Evolutionary conservation across 2,113 vertebrate genomes (phyloP), one percentile per base, ranked within the genome.

Genomic region (Paradoxurus hermaphroditus): DNA sequence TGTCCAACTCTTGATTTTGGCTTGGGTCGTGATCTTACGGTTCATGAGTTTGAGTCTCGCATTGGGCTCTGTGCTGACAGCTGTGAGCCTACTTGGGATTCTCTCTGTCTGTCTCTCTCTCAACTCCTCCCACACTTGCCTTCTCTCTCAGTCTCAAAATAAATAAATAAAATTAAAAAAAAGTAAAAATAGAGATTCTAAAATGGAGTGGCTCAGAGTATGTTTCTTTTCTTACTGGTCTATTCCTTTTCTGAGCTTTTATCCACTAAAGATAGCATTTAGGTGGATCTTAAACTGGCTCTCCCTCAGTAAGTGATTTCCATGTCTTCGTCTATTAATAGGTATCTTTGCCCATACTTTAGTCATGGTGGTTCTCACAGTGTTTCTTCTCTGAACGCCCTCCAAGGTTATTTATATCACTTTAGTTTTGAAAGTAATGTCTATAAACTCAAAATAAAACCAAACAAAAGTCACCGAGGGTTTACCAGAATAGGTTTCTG

Each of bases 401-500:
- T 82, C 73, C 79, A 62, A 67, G 36, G 86, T 84, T 97, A 97
- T 94, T 97, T 97, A 92, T 97, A 86, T 75, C 62, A 19, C 86
- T 49, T 82, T 25, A 83, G 75, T 89, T 97, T 88, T 94, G 63
- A 91, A 91, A 90, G 77, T 81, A 77, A 67, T 41, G 18, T 78
- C 95, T 97, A 13, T 96, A 86, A 87, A 75, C 39, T 34, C 49
- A 75, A 96, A 95, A 96, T 93, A 89, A 96, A 97, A 92, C 41
- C 46, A 78, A 90, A 34, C 75, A 68, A 62, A 91, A 87, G 68
- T 68, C 53, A 81, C 70, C 14, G 1, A 15, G 67, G 3, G 49
- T 39, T 91, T 79, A 70, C 72, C 77, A 94, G 93, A 70, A 29
- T 27, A 27, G 46, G 19, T 67, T 36, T 73, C 41, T 70, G 51